Conservation (phyloP, 1,140 invertebrate species). For the Drosophila insularis region DNA sequence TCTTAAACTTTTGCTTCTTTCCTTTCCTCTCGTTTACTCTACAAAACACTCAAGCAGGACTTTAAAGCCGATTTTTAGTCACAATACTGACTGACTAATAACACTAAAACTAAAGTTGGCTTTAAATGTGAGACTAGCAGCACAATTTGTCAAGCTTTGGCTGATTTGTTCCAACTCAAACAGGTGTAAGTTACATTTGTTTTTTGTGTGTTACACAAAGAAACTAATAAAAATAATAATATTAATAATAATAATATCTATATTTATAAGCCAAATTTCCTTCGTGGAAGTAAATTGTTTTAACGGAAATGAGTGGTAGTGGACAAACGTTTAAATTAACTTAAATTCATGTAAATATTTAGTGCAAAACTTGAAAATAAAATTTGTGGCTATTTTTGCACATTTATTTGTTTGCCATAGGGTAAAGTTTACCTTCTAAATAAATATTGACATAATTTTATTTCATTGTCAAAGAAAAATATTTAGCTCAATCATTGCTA, state of each 20-base stretch:
- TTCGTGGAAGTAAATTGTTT: background rate
- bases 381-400: background rate
- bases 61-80: too few species aligned
- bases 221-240: background rate
- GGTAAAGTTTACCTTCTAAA: background rate
- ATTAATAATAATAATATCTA: background rate
- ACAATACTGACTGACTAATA: background rate
- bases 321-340: background rate
- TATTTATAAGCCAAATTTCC: background rate
- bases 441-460: background rate
- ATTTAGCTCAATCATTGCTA: too few species aligned
- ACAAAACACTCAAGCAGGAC: too few species aligned
- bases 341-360: background rate
- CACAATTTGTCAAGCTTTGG: background rate
- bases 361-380: background rate
- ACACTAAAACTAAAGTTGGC: background rate
- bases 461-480: background rate
- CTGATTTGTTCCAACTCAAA: slow-evolving; percentile 1
- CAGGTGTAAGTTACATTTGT: background rate
- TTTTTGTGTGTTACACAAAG: background rate
- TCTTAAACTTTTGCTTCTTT: background rate
- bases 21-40: too few species aligned
- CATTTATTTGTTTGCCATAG: background rate
- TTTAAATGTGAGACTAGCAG: background rate
- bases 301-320: background rate